phyloP scores from a whole-genome alignment of 2,888 invertebrate genomes.

The Blastobasis adustella region DNA sequence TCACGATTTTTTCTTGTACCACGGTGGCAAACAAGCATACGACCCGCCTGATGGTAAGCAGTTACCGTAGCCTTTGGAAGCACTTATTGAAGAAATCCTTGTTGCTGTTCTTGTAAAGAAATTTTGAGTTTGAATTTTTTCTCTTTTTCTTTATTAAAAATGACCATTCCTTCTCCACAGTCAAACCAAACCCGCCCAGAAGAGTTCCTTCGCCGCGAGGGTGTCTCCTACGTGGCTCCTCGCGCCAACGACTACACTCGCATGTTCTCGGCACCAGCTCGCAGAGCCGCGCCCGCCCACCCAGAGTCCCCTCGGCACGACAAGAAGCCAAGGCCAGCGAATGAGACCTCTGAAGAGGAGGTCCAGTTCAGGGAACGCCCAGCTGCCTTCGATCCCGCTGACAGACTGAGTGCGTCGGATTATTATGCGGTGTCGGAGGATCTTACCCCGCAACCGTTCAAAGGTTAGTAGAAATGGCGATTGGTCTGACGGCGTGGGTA shows the following conservation, averaged over 20 bases:
- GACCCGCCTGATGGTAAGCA: no score
- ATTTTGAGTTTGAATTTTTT: no score
- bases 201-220: constrained; percentile 49
- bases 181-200: constrained; percentile 40
- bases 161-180: constrained; percentile 4
- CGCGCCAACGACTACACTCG: constrained; percentile 71
- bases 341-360: constrained; percentile 11
- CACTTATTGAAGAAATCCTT: no score
- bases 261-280: constrained; percentile 65
- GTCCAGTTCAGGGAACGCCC: constrained; percentile 15
- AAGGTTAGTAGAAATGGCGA: constrained; percentile 35
- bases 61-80: no score
- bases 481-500: no score
- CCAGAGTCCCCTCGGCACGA: constrained; percentile 60
- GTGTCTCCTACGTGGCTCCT: constrained; percentile 77
- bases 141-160: no score
- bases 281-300: constrained; percentile 55
- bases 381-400: constrained; percentile 26
- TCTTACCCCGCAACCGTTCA: constrained; percentile 66
- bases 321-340: constrained; percentile 57
- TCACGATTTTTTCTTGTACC: no score
- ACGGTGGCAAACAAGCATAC: no score
- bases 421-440: constrained; percentile 67
- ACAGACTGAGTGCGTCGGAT: constrained; percentile 64
- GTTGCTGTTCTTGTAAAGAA: no score